phyloP scores from a whole-genome alignment of 2,113 vertebrate species.

The Centrocercus urophasianus region DNA sequence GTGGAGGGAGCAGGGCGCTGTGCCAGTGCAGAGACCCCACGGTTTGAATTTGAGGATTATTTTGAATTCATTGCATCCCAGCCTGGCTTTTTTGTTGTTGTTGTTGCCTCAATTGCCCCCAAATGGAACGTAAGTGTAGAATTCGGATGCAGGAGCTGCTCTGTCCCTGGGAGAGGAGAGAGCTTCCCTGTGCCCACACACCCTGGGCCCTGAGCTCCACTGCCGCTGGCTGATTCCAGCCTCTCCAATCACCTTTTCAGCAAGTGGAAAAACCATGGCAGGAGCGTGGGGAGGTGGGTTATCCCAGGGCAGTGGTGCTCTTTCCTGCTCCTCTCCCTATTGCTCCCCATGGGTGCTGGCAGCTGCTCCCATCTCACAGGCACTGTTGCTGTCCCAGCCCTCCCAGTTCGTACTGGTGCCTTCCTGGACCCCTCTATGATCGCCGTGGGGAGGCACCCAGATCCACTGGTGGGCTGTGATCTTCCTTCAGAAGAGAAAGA shows the following conservation, averaged over 20 bases:
- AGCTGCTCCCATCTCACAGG: background rate
- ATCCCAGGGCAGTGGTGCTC: background rate
- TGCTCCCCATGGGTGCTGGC: accelerated
- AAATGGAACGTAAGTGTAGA: background rate
- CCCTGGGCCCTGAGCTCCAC: background rate
- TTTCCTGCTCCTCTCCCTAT: accelerated
- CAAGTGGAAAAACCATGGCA: accelerated
- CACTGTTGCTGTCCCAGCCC: background rate
- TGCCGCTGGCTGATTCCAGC: background rate
- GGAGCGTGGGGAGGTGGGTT: background rate
- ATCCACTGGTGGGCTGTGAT: conserved; percentile 3
- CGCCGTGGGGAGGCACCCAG: accelerated
- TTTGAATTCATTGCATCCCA: background rate
- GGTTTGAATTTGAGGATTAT: background rate
- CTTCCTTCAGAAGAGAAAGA: conserved; percentile 7
- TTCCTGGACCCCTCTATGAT: background rate
- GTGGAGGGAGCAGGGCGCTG: background rate
- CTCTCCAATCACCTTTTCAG: background rate
- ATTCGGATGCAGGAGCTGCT: background rate
- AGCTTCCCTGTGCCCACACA: accelerated
- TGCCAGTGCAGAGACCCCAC: background rate
- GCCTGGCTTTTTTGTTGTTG: background rate
- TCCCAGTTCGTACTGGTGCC: background rate
- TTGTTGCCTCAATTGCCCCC: background rate
- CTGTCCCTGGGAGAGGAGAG: background rate